phyloP scores from a whole-genome alignment of 2,797 vertebrate species.

The Phalloptychus januarius region DNA sequence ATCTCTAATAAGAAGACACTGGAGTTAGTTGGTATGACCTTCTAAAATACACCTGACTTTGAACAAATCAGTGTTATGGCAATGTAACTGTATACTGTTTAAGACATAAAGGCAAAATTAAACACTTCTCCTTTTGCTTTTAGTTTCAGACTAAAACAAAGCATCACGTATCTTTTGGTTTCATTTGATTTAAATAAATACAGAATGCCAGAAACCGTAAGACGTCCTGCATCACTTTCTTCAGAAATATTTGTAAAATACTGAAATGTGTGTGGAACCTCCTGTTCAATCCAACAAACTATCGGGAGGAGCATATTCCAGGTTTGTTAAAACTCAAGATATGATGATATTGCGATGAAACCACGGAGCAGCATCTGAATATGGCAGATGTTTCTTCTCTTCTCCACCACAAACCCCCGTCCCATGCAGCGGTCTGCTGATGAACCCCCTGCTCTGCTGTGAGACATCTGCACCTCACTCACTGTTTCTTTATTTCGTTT shows the following conservation, averaged over 20 bases:
- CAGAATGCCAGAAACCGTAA: not conserved
- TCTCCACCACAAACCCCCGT: conserved; percentile 62
- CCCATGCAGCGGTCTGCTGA: conserved; percentile 89
- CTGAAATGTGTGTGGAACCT: conserved; percentile 28
- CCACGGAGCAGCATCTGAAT: conserved; percentile 67
- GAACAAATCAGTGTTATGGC: not conserved
- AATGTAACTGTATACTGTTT: not conserved
- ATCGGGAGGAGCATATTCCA: conserved; percentile 47
- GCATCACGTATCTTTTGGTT: not conserved
- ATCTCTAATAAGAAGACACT: not conserved
- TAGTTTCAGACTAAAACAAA: not conserved
- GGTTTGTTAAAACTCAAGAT: conserved; percentile 55
- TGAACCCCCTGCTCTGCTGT: conserved; percentile 65
- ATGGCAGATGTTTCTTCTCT: conserved; percentile 69
- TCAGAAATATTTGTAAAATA: conserved; percentile 20
- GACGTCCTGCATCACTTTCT: not conserved
- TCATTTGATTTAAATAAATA: not conserved
- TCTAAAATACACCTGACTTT: not conserved
- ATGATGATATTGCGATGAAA: conserved; percentile 62
- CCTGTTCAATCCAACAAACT: conserved; percentile 15
- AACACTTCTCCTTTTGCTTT: not conserved
- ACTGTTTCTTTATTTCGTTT: conserved; percentile 66
- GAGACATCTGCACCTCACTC: conserved; percentile 81
- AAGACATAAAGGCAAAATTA: not conserved
- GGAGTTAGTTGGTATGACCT: not conserved